Evolutionary conservation across 30 jellyfish, hydroid and myxozoan genomes (phyloP), one percentile per base, ranked within the genome.

Genomic region (Sanderia malayensis): DNA sequence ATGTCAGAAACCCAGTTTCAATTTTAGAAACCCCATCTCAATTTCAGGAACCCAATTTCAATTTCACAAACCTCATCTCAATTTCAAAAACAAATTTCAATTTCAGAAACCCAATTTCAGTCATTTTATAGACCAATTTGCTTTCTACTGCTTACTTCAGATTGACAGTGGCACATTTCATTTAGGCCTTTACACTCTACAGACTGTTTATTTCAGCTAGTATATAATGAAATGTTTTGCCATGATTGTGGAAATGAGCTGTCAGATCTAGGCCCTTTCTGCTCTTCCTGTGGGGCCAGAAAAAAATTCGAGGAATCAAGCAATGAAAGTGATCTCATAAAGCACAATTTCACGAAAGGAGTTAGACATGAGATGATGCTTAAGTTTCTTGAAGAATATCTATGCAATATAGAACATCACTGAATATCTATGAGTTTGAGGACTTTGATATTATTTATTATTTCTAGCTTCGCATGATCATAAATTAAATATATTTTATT

Each of bases 241-340:
- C 55, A 15, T 41, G 55, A 41, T 41, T 41, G 55, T 41, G 55
- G 55, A 41, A 41, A 41, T 41, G 55, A 41, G 15, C 55, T 41
- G 55, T 41, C 55, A 41, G 55, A 41, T 41, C 55, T 41, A 41
- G 55, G 55, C 55, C 55, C 8, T 41, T 41, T 41, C 55, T 41
- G 55, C 55, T 41, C 55, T 41, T 41, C 55, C 55, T 41, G 55
- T 41, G 55, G 55, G 11, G 8, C 55, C 55, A 41, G 55, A 41
- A 41, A 41, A 41, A 41, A 41, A 41, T 41, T 41, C 15, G 55
- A 41, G 55, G 55, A 41, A 41, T 41, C 55, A 6, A 41, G 55
- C 55, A 41, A 41, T 41, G 55, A 41, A 41, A 41, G 55, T 41
- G 55, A 41, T 41, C 55, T 41, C 55, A 41, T 41, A 41, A 41